Percentiles rank a stretch among this genome's conserved stretches.
Evolutionary conservation across 2,888 invertebrate genomes (phyloP).

Genomic region (Adelphocoris suturalis): DNA sequence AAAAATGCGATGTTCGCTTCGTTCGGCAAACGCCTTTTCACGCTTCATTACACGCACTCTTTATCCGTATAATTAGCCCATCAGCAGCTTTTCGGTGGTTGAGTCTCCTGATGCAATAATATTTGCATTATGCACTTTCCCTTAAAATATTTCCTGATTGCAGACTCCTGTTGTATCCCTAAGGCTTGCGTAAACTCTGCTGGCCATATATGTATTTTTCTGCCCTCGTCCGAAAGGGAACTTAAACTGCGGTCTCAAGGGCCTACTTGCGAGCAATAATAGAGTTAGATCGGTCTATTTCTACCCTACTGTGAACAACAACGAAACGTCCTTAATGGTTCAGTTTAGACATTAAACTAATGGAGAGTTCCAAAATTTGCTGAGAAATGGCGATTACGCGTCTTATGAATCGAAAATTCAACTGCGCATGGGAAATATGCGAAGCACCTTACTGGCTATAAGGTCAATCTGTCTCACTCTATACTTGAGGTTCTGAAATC

Average conservation of each 20-base stretch:
- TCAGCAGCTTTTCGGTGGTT: not conserved
- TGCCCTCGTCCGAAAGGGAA: not conserved
- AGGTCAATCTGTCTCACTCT: too few relatives aligned
- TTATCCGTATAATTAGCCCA: conserved; percentile 1
- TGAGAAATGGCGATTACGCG: too few relatives aligned
- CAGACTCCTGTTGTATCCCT: not conserved
- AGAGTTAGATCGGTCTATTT: not conserved
- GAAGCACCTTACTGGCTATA: too few relatives aligned
- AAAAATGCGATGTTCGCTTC: conserved; percentile 14
- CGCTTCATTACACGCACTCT: conserved; percentile 21
- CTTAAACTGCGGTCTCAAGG: not conserved
- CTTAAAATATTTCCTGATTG: conserved; percentile 41
- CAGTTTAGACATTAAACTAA: too few relatives aligned
- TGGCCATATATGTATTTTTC: not conserved
- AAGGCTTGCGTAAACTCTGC: not conserved
- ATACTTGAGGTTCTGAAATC: too few relatives aligned
- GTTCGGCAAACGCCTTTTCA: conserved; percentile 8
- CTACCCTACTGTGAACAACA: not conserved
- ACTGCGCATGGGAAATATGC: too few relatives aligned
- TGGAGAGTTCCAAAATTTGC: too few relatives aligned
- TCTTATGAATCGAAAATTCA: too few relatives aligned
- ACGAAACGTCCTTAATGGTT: too few relatives aligned
- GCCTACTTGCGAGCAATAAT: not conserved
- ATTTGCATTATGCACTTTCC: conserved; percentile 30
- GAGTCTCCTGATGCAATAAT: conserved; percentile 33